A percentile compares a stretch with the other conserved stretches of the same genome.
These are phyloP conservation scores for Lobophora halterata DNA, from an alignment of 2,888 invertebrate genomes.

Conservation along the genomic window DNA sequence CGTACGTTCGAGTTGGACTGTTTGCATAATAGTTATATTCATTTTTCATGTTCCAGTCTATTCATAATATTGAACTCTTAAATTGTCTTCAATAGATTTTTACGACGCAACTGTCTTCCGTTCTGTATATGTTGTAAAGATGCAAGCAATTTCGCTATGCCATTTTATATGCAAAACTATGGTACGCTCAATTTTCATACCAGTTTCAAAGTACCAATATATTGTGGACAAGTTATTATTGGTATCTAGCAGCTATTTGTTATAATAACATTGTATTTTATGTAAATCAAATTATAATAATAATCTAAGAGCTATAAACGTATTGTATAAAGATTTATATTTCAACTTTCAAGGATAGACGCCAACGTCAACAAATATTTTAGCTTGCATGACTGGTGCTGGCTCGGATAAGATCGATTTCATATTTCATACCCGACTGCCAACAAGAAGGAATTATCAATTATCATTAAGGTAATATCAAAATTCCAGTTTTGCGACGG, in stretches of 20 bases:
- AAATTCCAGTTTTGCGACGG: no score
- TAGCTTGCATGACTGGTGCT: slow-evolving; percentile 21
- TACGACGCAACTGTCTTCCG: slow-evolving; percentile 35
- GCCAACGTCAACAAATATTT: slow-evolving; percentile 24
- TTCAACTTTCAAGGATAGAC: slow-evolving; percentile 24
- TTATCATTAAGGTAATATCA: no score
- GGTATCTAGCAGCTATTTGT: slow-evolving; percentile 18
- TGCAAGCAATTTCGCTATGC: slow-evolving; percentile 26
- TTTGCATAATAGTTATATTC: slow-evolving; percentile 72
- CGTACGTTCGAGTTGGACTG: slow-evolving; percentile 51
- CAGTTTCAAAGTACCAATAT: slow-evolving; percentile 11
- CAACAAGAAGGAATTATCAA: no score
- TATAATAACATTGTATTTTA: slow-evolving; percentile 23
- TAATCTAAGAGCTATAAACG: slow-evolving; percentile 20
- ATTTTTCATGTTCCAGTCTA: slow-evolving; percentile 53
- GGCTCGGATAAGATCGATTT: slow-evolving; percentile 20
- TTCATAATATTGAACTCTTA: slow-evolving; percentile 51
- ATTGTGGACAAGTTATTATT: slow-evolving; percentile 17
- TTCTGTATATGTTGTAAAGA: no score
- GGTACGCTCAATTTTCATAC: slow-evolving; percentile 18
- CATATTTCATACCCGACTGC: no score
- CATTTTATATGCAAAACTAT: slow-evolving; percentile 12
- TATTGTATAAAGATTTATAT: slow-evolving; percentile 26
- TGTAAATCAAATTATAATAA: slow-evolving; percentile 26
- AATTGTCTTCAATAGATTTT: slow-evolving; percentile 48